Conservation (phyloP, 2,888 invertebrate species). For the Athalia cordata region DNA sequence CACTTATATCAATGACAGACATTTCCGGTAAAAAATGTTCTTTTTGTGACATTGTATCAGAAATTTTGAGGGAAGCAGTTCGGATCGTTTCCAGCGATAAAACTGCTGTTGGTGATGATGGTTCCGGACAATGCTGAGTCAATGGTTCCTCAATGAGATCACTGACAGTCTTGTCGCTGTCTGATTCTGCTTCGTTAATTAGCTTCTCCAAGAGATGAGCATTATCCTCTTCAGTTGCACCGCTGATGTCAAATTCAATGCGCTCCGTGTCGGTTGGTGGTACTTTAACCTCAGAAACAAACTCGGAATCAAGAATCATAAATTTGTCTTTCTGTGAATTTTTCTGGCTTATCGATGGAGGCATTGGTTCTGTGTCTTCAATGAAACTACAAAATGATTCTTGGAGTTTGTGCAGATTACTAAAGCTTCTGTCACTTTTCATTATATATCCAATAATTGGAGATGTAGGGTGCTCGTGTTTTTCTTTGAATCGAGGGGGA, state of each 20-base stretch:
- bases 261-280: slow-evolving; percentile 44
- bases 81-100: slow-evolving; percentile 36
- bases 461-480: not conserved
- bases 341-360: not conserved
- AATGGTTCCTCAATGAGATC: slow-evolving; percentile 57
- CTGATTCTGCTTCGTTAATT: slow-evolving; percentile 44
- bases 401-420: not conserved
- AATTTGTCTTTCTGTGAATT: not conserved
- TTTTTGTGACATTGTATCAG: slow-evolving; percentile 54
- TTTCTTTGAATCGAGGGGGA: no score
- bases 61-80: slow-evolving; percentile 23
- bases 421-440: not conserved
- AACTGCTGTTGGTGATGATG: slow-evolving; percentile 37
- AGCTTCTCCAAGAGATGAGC: not conserved
- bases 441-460: not conserved
- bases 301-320: slow-evolving; percentile 23
- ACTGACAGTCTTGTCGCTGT: slow-evolving; percentile 51
- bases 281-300: slow-evolving; percentile 4
- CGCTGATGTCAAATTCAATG: slow-evolving; percentile 44
- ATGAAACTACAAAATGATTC: not conserved
- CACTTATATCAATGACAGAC: slow-evolving; percentile 45
- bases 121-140: slow-evolving; percentile 1
- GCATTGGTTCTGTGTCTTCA: slow-evolving; percentile 10
- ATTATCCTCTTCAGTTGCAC: slow-evolving; percentile 33
- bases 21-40: not conserved